Conservation (phyloP, 2,888 invertebrate genomes). For the Sceliomorpha sp. region DNA sequence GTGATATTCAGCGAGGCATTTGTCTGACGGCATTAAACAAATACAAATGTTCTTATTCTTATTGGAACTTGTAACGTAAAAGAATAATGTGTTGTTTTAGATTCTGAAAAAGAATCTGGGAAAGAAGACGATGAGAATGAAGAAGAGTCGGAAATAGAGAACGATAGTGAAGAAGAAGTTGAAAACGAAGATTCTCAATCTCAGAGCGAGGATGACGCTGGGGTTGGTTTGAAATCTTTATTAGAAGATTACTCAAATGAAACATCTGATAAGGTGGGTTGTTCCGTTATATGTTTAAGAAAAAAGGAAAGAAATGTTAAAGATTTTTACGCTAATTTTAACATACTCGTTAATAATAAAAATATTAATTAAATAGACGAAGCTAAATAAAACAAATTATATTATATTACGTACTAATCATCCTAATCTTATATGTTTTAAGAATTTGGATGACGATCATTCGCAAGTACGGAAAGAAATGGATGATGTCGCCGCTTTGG, state of each 20-base stretch:
- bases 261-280: conserved; percentile 53
- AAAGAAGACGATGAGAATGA: conserved; percentile 71
- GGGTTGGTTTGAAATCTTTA: conserved; percentile 83
- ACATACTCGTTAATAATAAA: too few relatives aligned
- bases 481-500: conserved; percentile 95
- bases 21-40: conserved; percentile 67
- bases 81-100: conserved; percentile 41
- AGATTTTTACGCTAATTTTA: conserved; percentile 6
- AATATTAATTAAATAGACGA: background rate
- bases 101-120: conserved; percentile 71
- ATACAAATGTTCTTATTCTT: too few relatives aligned
- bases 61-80: too few relatives aligned
- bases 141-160: conserved; percentile 66
- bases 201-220: conserved; percentile 79
- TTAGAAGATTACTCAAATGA: conserved; percentile 81
- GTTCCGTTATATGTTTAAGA: too few relatives aligned
- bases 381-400: background rate
- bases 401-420: conserved; percentile 5
- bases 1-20: conserved; percentile 76
- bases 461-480: conserved; percentile 86
- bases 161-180: conserved; percentile 74
- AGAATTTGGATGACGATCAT: conserved; percentile 45
- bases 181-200: conserved; percentile 71
- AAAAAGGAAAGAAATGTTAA: background rate
- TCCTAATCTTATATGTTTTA: conserved; percentile 12